Conservation (phyloP, 1,140 invertebrate species). For the Megalonaias nervosa region DNA sequence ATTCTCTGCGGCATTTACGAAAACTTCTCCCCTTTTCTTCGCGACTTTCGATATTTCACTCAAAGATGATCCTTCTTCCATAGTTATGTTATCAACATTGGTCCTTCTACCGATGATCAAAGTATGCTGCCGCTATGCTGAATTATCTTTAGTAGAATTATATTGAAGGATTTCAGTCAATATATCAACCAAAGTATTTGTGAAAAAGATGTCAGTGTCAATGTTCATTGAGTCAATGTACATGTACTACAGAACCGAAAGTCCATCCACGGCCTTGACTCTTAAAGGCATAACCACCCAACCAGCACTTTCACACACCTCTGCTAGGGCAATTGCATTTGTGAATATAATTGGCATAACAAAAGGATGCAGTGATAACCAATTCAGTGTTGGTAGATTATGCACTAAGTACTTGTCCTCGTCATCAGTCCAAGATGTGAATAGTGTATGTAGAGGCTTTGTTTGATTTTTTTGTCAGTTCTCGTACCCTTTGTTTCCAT, state of each 20-base stretch:
- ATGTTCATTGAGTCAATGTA: constrained; percentile 39
- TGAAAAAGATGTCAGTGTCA: constrained; percentile 51
- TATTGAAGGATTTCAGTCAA: background rate
- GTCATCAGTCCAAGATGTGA: constrained; percentile 37
- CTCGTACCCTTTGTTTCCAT: too few relatives aligned
- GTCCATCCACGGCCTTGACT: constrained; percentile 29
- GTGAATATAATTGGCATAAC: constrained; percentile 43
- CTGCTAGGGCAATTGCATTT: constrained; percentile 20
- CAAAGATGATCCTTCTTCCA: constrained; percentile 34
- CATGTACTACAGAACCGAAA: constrained; percentile 50
- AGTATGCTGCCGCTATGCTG: constrained; percentile 8
- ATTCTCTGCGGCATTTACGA: constrained; percentile 47
- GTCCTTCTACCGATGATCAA: constrained; percentile 41
- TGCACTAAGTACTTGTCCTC: constrained; percentile 35
- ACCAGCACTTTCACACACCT: constrained; percentile 22
- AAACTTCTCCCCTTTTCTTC: constrained; percentile 38
- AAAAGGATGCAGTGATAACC: constrained; percentile 37
- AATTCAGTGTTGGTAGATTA: constrained; percentile 44
- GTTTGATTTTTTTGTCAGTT: background rate
- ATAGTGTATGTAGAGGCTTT: constrained; percentile 38
- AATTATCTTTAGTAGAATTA: background rate
- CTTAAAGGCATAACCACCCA: constrained; percentile 33
- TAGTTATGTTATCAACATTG: constrained; percentile 46
- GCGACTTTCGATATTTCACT: constrained; percentile 28
- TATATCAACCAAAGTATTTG: constrained; percentile 36